These are phyloP conservation scores for Glaucomys volans DNA, from an alignment of 2,113 vertebrate genomes.

Conservation along the genomic window DNA sequence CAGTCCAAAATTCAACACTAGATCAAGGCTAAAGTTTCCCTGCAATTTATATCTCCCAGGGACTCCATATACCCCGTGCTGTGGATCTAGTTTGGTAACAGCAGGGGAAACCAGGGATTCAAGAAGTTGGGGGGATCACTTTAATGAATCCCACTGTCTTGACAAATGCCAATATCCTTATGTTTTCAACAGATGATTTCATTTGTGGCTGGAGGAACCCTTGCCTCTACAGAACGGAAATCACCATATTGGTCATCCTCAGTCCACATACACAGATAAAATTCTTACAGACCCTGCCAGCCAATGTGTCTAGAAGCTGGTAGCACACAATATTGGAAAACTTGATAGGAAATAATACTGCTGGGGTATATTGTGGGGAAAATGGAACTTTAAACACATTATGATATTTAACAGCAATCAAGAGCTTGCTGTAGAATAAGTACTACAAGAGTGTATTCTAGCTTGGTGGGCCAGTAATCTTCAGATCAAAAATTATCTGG, in stretches of 20 bases:
- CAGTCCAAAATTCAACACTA: neutral
- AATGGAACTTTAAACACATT: too few relatives aligned
- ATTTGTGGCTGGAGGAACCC: neutral
- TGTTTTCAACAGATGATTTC: neutral
- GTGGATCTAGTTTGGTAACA: neutral
- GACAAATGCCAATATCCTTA: slow-evolving; percentile 23
- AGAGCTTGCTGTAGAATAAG: too few relatives aligned
- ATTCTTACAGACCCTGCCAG: neutral
- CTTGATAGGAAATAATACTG: neutral
- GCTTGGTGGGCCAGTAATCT: neutral
- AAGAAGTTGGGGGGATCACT: neutral
- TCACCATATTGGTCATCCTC: neutral
- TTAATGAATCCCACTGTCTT: neutral
- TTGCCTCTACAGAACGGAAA: neutral
- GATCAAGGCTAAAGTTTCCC: neutral
- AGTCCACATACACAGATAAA: neutral
- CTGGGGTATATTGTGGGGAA: neutral
- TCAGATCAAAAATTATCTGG: neutral
- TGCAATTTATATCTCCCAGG: neutral
- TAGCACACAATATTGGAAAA: neutral
- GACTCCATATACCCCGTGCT: neutral
- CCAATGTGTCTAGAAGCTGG: neutral
- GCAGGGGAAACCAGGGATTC: slow-evolving; percentile 22
- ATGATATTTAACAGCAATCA: too few relatives aligned
- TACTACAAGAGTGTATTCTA: neutral